Evolutionary conservation across 1,140 invertebrate species (phyloP), one percentile per base, ranked within the genome.

Genomic region (Drosophila cardini): DNA sequence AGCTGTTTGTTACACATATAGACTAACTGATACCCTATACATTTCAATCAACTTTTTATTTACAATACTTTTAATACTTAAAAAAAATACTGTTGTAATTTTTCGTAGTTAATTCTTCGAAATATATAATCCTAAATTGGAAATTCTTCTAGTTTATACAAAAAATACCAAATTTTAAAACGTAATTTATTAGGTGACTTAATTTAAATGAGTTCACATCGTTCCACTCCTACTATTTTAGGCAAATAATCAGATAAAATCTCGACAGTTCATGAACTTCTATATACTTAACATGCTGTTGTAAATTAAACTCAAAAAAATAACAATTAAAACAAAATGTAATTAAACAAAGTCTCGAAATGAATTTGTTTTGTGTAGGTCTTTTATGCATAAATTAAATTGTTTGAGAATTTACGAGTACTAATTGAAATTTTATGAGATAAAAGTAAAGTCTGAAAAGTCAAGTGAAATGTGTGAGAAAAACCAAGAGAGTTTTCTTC

Each of bases 191-290:
- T 38, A 38, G 9, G 2, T 46, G 7, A 15, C 21, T 18, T 11
- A 1, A 46, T 15, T 46, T 15, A 2, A 0, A 11, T 13, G 15
- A 15, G 10, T 7, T 21, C 10, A 46, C 10, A 10, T 21, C 3
- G 1, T 11, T 11, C 45, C 16, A 46, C 45, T 11, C 45, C 45
- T 26, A 8, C 16, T 16, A 26, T 26, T 0, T 26, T 26, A 26
- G 4, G 21, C 21, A 36, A 16, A 11, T 15, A 13, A 10, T 15
- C 8, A 15, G 13, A 21, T 9, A 5, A 34, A 0, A 40, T 63
- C 45, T 7, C 13, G 40, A 45, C 68, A 70, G 57, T 70, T 74
- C 50, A 70, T 62, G 57, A 69, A 50, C 50, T 62, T 48, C 38
- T 30, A 8, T 13, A 40, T 42, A n/a, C 7, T 18, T 1, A 48